These are phyloP conservation scores for Eilema caniola DNA, from an alignment of 2,888 invertebrate species.

Conservation along the genomic window DNA sequence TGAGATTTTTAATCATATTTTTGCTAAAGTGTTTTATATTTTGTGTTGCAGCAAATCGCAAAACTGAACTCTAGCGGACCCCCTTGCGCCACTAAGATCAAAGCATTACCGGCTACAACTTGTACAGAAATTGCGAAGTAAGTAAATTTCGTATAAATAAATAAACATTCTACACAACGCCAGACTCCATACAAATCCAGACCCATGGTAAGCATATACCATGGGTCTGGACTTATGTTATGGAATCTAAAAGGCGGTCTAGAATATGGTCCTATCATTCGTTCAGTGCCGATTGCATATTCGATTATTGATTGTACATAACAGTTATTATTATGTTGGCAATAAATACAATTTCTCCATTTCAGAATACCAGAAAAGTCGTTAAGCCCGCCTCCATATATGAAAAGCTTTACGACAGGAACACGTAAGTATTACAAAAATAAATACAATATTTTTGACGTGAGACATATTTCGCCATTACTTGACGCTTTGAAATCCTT, in stretches of 20 bases:
- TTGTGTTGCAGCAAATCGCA: constrained; percentile 75
- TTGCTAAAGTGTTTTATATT: not conserved
- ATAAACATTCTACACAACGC: not conserved
- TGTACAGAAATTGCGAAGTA: constrained; percentile 55
- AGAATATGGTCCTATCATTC: too few species aligned
- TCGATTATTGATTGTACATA: too few species aligned
- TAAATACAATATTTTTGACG: too few species aligned
- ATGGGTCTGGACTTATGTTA: too few species aligned
- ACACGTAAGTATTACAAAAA: constrained; percentile 60
- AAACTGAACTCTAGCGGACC: constrained; percentile 58
- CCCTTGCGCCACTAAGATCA: constrained; percentile 16
- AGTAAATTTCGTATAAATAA: constrained; percentile 34
- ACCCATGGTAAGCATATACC: too few species aligned
- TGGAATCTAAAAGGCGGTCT: too few species aligned
- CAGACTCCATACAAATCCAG: too few species aligned
- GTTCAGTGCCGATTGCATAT: too few species aligned
- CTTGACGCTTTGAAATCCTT: too few species aligned
- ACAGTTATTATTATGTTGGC: not conserved
- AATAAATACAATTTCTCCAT: constrained; percentile 2
- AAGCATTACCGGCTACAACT: constrained; percentile 49
- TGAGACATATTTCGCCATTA: too few species aligned
- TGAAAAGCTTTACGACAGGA: constrained; percentile 68
- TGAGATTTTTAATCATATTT: too few species aligned
- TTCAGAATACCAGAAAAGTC: constrained; percentile 43
- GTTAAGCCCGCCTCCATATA: constrained; percentile 58